These are phyloP conservation scores for Cyclopterus lumpus DNA, from an alignment of 2,797 vertebrate species.

Conservation along the genomic window DNA sequence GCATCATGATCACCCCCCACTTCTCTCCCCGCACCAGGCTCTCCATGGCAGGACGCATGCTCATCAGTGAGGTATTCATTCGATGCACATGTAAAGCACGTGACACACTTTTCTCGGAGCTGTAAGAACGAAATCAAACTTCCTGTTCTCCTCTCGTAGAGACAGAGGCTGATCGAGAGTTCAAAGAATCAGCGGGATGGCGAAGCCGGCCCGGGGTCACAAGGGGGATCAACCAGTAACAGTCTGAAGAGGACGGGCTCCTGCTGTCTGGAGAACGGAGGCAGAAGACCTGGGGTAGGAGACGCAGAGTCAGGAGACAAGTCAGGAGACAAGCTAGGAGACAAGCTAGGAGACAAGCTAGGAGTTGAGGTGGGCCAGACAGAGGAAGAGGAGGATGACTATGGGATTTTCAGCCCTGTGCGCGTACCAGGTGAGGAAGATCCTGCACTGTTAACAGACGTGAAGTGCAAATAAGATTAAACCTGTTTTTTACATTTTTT, in stretches of 20 bases:
- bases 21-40: conserved; percentile 87
- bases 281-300: conserved; percentile 51
- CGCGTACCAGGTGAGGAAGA: conserved; percentile 78
- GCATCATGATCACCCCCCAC: conserved; percentile 87
- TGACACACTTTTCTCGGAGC: not conserved
- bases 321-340: not conserved
- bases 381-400: conserved; percentile 76
- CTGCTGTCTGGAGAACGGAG: conserved; percentile 82
- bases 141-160: conserved; percentile 54
- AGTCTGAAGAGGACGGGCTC: conserved; percentile 74
- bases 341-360: too few species aligned
- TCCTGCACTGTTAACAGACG: not conserved
- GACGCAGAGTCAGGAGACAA: conserved; percentile 69
- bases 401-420: conserved; percentile 78
- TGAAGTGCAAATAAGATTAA: not conserved
- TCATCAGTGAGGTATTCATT: conserved; percentile 85
- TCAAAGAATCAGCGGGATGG: conserved; percentile 63
- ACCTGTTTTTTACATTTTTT: not conserved
- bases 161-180: conserved; percentile 80
- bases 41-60: conserved; percentile 85
- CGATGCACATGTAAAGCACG: not conserved
- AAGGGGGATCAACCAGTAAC: conserved; percentile 64
- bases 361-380: conserved; percentile 50
- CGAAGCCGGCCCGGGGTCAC: conserved; percentile 52
- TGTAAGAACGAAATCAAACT: not conserved